Base-by-base conservation (phyloP, 1,140 invertebrate genomes). In the Leptinotarsa defecta region DNA sequence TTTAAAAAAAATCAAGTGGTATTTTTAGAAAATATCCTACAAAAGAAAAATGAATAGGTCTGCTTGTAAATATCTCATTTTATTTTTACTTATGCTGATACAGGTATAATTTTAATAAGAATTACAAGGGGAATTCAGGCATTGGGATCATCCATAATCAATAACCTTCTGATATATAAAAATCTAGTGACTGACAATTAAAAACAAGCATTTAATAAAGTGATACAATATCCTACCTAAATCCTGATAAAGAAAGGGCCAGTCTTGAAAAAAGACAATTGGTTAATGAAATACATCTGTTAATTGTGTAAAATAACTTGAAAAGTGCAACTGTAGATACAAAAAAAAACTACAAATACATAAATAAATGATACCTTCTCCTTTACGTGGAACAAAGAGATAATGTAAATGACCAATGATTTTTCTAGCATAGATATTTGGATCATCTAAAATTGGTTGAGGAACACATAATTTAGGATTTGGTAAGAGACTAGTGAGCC, bases 381-480 rank as follows among this genome's bases (percentile, higher is more conserved):
- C 94, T 84, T 93, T 92, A 67, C 97, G 88, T n/a, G 97, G 97
- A 61, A 97, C 92, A 88, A 99, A 99, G 63, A 99, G 88, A 87
- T 99, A 98, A 83, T 98, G 94, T 74, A 99, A 91, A 87, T 98
- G 97, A 68, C 92, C 91, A 27, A 99, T 93, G 78, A 99, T 98
- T 85, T 93, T 94, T 77, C 94, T 89, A 1, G 95, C 94, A 88
- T 98, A 99, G 74, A 94, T 90, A 85, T 97, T 97, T 0, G 97
- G 95, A 84, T 97, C 94, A 69, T 96, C 93, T 52, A 91, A 88
- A 15, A 99, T 92, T 3, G 94, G 95, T 81, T 91, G 91, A 1
- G 97, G 96, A 20, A 98, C 94, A 79, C 92, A 91, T 78, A 93
- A 89, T 81, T 95, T 94, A 2, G 95, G 94, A 63, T 87, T 86